Conservation (phyloP, 2,113 vertebrate genomes). For the Chaetodon trifascialis region DNA sequence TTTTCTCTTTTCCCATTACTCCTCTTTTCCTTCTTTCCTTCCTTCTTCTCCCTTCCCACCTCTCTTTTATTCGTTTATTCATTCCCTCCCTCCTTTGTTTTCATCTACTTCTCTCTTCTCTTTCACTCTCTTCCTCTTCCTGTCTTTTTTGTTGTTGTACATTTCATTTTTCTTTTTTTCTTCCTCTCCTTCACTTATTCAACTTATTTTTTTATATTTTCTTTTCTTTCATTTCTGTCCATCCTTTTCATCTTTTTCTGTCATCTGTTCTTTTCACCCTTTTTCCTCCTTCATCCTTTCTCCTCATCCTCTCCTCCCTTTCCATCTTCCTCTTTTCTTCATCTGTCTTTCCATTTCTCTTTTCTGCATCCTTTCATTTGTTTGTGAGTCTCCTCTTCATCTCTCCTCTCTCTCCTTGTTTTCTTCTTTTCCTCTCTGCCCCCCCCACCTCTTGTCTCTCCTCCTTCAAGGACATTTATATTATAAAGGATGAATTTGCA, state of each 20-base stretch:
- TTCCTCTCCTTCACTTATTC: not conserved
- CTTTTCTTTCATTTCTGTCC: not conserved
- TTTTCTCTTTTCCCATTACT: no score
- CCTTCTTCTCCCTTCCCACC: no score
- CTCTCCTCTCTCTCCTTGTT: not conserved
- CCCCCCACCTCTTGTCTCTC: constrained; percentile 75
- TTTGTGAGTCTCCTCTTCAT: not conserved
- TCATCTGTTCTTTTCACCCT: not conserved
- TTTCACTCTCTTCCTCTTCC: no score
- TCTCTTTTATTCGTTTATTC: no score
- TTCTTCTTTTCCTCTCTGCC: not conserved
- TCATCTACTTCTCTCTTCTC: no score
- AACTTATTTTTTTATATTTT: not conserved
- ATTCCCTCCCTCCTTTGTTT: no score
- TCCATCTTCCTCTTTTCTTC: no score
- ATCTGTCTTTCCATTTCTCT: not conserved
- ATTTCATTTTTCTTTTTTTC: not conserved
- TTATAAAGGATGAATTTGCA: constrained; percentile 99
- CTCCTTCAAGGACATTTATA: constrained; percentile 99
- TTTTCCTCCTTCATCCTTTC: not conserved
- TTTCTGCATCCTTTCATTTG: not conserved
- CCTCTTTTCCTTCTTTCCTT: not conserved
- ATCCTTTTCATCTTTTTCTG: not conserved
- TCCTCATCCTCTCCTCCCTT: not conserved
- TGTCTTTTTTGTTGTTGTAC: no score